These are phyloP conservation scores for Hypanus sabinus DNA, from an alignment of 2,113 vertebrate genomes.

Conservation along the genomic window DNA sequence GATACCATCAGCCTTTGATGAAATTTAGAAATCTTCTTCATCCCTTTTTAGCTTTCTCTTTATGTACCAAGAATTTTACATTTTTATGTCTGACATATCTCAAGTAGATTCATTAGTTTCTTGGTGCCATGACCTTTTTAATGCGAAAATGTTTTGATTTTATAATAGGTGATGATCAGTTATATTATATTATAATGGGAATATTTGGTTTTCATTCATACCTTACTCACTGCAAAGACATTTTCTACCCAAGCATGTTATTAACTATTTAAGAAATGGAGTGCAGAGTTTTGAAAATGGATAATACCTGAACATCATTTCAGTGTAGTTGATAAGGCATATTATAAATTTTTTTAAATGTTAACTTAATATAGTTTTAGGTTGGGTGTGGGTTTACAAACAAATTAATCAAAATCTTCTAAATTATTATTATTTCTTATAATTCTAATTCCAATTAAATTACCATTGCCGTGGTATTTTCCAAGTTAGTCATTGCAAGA, in stretches of 20 bases:
- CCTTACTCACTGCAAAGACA: background rate
- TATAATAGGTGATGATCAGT: too few relatives aligned
- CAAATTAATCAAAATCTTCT: background rate
- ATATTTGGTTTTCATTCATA: background rate
- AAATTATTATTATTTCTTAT: background rate
- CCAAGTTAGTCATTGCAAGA: background rate
- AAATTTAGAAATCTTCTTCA: too few relatives aligned
- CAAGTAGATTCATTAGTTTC: background rate
- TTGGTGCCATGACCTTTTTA: background rate
- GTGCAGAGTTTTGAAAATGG: background rate
- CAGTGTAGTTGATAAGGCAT: background rate
- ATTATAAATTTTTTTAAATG: background rate
- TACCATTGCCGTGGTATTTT: background rate
- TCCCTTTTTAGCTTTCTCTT: too few relatives aligned
- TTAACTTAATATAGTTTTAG: background rate
- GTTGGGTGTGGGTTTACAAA: background rate
- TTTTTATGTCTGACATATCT: background rate
- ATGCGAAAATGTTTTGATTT: background rate
- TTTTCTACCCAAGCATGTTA: background rate
- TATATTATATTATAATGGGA: background rate
- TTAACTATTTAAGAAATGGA: background rate
- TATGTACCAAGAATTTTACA: background rate
- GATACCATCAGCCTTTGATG: too few relatives aligned
- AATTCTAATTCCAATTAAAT: background rate
- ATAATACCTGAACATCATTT: background rate